Evolutionary conservation across 2,113 vertebrate genomes (phyloP), one percentile per base, ranked within the genome.

Genomic region (Corvus moneduloides): DNA sequence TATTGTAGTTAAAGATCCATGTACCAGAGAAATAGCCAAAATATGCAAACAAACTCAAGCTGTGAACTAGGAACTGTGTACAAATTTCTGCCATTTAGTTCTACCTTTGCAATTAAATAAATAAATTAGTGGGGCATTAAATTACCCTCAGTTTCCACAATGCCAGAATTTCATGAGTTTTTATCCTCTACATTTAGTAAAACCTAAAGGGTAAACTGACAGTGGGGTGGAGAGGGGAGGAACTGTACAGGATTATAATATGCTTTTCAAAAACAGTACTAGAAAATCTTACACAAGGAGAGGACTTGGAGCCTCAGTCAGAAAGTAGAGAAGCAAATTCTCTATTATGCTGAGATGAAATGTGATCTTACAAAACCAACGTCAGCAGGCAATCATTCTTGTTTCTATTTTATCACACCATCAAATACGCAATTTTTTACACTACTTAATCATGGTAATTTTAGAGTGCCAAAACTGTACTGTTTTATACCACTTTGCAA

Each of bases 91-190:
- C 4, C 44, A 67, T 55, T 56, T 51, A 64, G 18, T 44, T 64
- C 41, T 58, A 59, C 18, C 2, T 58, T n/a, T 76, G 16, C 8
- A 75, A 62, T 33, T 32, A 68, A 87, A 75, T 88, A 44, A 80
- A 54, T n/a, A 55, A 43, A 63, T 20, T 16, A 67, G 10, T 15
- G 5, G 28, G 11, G 3, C 14, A 56, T 14, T 78, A 37, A 32
- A 68, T 72, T 64, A 20, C 26, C 9, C 33, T 48, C 43, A 13
- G 3, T n/a, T 54, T 89, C 44, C 41, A 20, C 9, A 51, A 18
- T 3, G 6, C 4, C 27, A 78, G 52, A 78, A 67, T 79, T 79
- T 16, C 0, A 3, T 22, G 6, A 2, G 15, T 2, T 54, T 71
- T 79, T 66, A 43, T 22, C 18, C 27, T 87, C 62, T 37, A 26